phyloP scores from a whole-genome alignment of 2,888 invertebrate species.

The Seira sanloemensis region DNA sequence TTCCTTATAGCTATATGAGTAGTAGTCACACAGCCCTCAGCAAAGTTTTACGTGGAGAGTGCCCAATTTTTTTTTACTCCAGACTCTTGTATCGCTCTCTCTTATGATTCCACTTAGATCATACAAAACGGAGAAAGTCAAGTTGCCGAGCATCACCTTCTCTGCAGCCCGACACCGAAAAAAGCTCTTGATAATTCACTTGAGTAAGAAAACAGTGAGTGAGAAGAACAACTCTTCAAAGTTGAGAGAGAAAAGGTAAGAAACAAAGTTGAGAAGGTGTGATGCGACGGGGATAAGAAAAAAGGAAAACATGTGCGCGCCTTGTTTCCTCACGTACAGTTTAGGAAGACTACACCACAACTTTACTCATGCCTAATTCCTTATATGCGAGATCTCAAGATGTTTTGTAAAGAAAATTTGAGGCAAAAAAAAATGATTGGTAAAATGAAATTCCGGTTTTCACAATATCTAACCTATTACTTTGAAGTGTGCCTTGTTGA shows the following conservation, averaged over 20 bases:
- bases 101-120: background rate
- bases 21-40: background rate
- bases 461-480: background rate
- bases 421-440: no score
- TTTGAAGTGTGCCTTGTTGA: no score
- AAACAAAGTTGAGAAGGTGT: slow-evolving; percentile 2
- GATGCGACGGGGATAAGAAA: background rate
- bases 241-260: background rate
- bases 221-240: slow-evolving; percentile 21
- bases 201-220: slow-evolving; percentile 39
- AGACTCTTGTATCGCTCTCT: slow-evolving; percentile 17
- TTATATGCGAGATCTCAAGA: no score
- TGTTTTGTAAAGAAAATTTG: no score
- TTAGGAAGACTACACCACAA: background rate
- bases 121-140: slow-evolving; percentile 35
- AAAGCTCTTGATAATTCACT: slow-evolving; percentile 45
- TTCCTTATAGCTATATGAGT: background rate
- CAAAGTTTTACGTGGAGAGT: slow-evolving; percentile 5
- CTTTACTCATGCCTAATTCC: no score
- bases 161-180: background rate
- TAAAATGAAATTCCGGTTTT: no score
- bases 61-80: background rate
- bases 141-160: slow-evolving; percentile 28
- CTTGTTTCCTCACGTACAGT: background rate
- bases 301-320: background rate